Conservation (phyloP, 2,113 vertebrate species). For the Eptesicus fuscus region DNA sequence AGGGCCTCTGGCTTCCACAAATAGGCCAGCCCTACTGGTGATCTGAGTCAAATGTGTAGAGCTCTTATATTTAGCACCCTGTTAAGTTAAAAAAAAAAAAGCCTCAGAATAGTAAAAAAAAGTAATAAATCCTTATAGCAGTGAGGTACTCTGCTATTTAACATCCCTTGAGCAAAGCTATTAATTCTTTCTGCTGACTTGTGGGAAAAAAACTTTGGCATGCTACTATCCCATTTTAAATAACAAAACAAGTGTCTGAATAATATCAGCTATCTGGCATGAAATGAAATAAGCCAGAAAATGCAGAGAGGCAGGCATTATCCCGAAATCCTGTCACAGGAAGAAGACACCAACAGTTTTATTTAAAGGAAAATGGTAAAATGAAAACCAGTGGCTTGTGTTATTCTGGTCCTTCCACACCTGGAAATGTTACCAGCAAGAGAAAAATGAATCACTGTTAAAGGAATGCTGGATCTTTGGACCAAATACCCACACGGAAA, state of each 20-base stretch:
- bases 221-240: conserved; percentile 5
- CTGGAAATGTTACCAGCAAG: neutral
- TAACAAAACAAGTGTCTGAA: conserved; percentile 51
- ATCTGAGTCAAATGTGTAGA: neutral
- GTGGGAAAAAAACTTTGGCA: neutral
- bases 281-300: conserved; percentile 46
- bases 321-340: neutral
- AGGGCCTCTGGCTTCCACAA: conserved; percentile 5
- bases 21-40: neutral
- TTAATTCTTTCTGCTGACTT: conserved; percentile 51
- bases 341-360: neutral
- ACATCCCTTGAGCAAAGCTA: neutral
- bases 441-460: neutral
- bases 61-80: neutral
- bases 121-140: neutral
- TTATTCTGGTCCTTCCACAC: neutral
- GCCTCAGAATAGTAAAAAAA: neutral
- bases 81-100: neutral
- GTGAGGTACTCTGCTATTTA: neutral
- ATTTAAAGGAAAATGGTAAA: conserved; percentile 36
- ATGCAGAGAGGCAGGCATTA: neutral
- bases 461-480: neutral
- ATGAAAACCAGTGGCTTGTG: neutral
- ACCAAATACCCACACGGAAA: neutral
- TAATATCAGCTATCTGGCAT: conserved; percentile 15